Base-by-base conservation (phyloP, 2,113 vertebrate genomes). In the Larimichthys polyactis region DNA sequence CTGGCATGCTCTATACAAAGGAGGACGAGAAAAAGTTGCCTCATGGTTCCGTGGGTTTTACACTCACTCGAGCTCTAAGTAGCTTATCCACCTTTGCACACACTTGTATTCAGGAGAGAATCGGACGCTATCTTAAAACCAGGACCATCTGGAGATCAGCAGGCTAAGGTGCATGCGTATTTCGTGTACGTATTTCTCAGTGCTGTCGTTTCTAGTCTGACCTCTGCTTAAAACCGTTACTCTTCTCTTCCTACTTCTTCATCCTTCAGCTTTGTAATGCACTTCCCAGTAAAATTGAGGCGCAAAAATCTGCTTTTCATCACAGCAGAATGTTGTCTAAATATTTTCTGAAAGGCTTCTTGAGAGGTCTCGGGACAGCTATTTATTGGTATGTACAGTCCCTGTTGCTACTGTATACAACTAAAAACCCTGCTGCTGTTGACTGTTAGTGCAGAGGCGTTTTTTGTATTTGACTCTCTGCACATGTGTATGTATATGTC, bases 311-410 rank as follows among this genome's bases (percentile, higher is more conserved):
- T 70, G 64, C 46, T 65, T 40, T 19, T 46, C 24, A 24, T 78
- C 48, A 16, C 14, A 46, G 54, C 66, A 83, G 49, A 78, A 65
- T 24, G 48, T 64, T 11, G 79, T 81, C 55, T 22, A 82, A 57
- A 64, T 29, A 48, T 64, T 43, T 67, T 22, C 29, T 73, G 64
- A 79, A 88, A 91, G 82, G 83, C 72, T 90, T 81, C 54, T 71
- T 60, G 87, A 83, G 85, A 89, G 89, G 85, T 91, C 83, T 91
- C 79, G 32, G 81, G 84, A 75, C 40, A 70, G 55, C 66, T 60
- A 59, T 75, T 52, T 75, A 68, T 29, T 59, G 74, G 65, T 60
- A 55, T 89, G 83, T 88, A 90, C 90, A 89, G 58, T 85, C 66
- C 71, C 88, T 75, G 75, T 75, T 81, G 65, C 88, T 85, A 92